A percentile compares a stretch with the other conserved stretches of the same genome.
These are phyloP conservation scores for Hylia prasina DNA, from an alignment of 2,113 vertebrate genomes.

Conservation along the genomic window DNA sequence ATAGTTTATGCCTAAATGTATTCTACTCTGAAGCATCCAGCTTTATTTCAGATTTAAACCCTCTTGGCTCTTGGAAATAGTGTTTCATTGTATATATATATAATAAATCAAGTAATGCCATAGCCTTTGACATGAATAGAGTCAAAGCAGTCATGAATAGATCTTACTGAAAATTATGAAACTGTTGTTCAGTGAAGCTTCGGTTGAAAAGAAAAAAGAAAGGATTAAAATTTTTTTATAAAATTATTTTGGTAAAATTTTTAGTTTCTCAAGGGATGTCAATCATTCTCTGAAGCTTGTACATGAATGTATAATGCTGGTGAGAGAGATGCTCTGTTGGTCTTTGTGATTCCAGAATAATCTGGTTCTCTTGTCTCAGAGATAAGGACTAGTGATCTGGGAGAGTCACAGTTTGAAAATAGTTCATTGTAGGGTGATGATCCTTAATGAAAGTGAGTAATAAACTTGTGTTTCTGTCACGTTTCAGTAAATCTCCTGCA, in stretches of 20 bases:
- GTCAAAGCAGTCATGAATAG: neutral
- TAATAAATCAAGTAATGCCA: neutral
- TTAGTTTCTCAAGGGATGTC: neutral
- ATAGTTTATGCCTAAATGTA: neutral
- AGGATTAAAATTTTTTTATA: rapidly evolving
- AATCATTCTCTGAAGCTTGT: neutral
- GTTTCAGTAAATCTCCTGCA: neutral
- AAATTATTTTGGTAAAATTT: neutral
- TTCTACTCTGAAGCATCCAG: neutral
- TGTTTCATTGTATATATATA: neutral
- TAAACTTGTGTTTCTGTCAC: neutral
- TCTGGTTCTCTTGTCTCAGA: neutral
- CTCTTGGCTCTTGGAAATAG: neutral
- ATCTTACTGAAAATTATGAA: neutral
- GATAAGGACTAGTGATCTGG: neutral
- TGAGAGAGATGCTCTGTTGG: neutral
- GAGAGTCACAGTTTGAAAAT: neutral
- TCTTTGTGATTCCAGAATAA: neutral
- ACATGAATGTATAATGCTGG: neutral
- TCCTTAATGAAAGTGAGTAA: neutral
- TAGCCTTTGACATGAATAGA: neutral
- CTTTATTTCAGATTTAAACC: neutral
- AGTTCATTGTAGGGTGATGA: neutral
- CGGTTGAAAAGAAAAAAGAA: neutral
- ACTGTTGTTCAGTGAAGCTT: neutral